Evolutionary conservation across 1,140 invertebrate genomes (phyloP), one percentile per base, ranked within the genome.

Genomic region (Proctacanthus coquilletti): DNA sequence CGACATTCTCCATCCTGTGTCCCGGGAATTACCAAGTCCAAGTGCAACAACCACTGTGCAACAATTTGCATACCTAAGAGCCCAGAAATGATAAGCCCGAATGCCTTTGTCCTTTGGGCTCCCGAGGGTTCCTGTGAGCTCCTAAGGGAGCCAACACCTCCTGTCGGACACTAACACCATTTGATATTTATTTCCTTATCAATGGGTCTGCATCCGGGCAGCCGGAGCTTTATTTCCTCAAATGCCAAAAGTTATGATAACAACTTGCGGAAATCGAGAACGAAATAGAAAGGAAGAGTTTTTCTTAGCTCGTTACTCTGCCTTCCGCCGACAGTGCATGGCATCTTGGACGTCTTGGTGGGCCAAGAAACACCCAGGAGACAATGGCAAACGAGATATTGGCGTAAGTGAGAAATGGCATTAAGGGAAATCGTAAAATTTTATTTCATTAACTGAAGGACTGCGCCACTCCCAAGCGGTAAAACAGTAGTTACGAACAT

Each of bases 381-480:
- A 27, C 23, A 27, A 27, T 27, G 23, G 23, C 13, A 8, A 13
- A 27, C 8, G 23, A 8, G 23, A 9, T 27, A 13, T 27, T 27
- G 23, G 13, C 13, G 23, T 27, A 27, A 27, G 23, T 27, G 23
- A 27, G 23, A 27, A 9, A 13, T 27, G 8, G 23, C 23, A 27
- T 27, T 27, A 27, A 27, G 23, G 23, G 13, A 27, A 27, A 27
- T 27, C 23, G 23, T 27, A 27, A 27, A 27, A 27, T 27, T 27
- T 27, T 27, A 27, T 27, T 27, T 27, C 23, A 27, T 27, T 27
- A 27, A 27, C 8, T 27, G 23, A 27, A 27, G 13, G 23, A 27
- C 13, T 27, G 8, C 23, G 13, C 23, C 23, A 27, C 23, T 27
- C 23, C 23, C 23, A 27, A 27, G n/a, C n/a, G n/a, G n/a, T n/a